phyloP scores from a whole-genome alignment of 2,797 vertebrate species.

The Apogon talboti region DNA sequence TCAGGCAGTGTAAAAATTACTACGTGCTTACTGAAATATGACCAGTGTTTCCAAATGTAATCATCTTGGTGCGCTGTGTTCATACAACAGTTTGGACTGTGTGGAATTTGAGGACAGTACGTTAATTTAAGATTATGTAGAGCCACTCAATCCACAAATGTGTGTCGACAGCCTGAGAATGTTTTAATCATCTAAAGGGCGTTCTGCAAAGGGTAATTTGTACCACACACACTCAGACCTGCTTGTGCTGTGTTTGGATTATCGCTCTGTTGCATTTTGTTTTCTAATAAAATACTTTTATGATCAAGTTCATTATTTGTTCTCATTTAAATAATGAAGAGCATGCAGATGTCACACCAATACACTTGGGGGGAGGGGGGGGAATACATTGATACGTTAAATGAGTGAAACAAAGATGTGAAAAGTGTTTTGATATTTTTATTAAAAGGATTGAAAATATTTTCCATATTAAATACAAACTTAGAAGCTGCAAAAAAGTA shows the following conservation, averaged over 20 bases:
- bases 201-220: slow-evolving; percentile 88
- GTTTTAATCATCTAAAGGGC: slow-evolving; percentile 91
- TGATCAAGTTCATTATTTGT: slow-evolving; percentile 31
- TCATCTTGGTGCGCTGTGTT: slow-evolving; percentile 8
- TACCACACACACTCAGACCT: slow-evolving; percentile 91
- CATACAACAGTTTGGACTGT: slow-evolving; percentile 13
- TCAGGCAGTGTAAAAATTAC: slow-evolving; percentile 3
- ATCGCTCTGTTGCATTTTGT: slow-evolving; percentile 86
- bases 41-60: slow-evolving; percentile 14
- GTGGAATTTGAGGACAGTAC: not conserved
- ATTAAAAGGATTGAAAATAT: slow-evolving; percentile 52
- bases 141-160: slow-evolving; percentile 29
- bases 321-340: not conserved
- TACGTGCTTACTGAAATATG: slow-evolving; percentile 15
- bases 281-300: slow-evolving; percentile 87
- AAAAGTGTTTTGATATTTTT: slow-evolving; percentile 35
- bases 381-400: not conserved
- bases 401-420: not conserved
- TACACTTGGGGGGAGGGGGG: not conserved
- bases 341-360: not conserved
- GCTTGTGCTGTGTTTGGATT: slow-evolving; percentile 85
- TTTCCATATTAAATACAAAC: slow-evolving; percentile 55
- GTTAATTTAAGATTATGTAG: not conserved
- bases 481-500: slow-evolving; percentile 31
- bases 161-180: slow-evolving; percentile 84